Evolutionary conservation across 1,140 invertebrate genomes (phyloP).

Genomic region (Leptinotarsa lineolata): DNA sequence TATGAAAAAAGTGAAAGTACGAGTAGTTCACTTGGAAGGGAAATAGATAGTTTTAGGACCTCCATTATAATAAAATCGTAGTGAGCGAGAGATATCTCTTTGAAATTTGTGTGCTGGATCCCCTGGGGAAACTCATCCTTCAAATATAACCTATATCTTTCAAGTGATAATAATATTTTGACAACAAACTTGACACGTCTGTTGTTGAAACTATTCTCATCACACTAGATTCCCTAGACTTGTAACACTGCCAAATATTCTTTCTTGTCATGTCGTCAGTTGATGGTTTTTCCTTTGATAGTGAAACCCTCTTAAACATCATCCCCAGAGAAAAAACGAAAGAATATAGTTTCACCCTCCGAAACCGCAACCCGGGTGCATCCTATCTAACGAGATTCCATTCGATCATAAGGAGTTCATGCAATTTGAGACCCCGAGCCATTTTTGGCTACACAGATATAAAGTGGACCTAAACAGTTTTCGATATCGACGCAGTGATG

Average conservation of each 20-base stretch:
- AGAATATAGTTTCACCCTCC: background rate
- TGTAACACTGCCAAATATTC: constrained; percentile 19
- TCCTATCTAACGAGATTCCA: background rate
- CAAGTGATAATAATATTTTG: no score
- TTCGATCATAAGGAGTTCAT: constrained; percentile 17
- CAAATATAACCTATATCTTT: no score
- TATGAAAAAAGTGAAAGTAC: no score
- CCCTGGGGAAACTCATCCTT: no score
- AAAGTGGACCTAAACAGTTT: constrained; percentile 31
- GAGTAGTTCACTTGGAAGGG: no score
- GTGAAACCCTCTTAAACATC: background rate
- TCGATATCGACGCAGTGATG: constrained; percentile 24
- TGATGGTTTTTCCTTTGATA: background rate
- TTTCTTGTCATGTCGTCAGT: background rate
- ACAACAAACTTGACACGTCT: no score
- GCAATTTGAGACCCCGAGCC: constrained; percentile 40
- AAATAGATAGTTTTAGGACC: no score
- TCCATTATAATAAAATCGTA: no score
- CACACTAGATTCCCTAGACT: background rate
- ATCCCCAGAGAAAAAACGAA: background rate
- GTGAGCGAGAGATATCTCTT: no score
- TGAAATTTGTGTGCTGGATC: no score
- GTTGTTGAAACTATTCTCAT: no score
- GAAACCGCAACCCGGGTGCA: background rate
- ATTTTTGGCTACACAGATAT: constrained; percentile 39